Evolutionary conservation across 2,797 vertebrate genomes (phyloP).

Genomic region (Synanceia verrucosa): DNA sequence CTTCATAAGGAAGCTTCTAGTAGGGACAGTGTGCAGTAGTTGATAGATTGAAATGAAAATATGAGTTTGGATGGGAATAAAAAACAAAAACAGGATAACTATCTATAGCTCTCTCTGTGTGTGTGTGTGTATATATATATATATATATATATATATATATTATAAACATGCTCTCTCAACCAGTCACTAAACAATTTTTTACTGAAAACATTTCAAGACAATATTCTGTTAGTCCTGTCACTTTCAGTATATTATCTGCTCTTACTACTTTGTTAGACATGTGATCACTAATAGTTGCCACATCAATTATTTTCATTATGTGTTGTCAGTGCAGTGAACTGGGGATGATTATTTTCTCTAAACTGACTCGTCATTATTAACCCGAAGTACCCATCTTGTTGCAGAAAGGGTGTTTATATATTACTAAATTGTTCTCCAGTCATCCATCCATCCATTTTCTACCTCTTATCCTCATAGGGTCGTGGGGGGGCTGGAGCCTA

Average conservation of each 20-base stretch:
- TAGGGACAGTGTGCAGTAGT: no score
- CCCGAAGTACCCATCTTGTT: neutral
- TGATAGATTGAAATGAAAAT: no score
- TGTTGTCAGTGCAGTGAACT: constrained; percentile 15
- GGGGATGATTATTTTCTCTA: constrained; percentile 6
- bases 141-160: no score
- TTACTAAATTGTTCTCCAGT: no score
- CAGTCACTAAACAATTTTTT: constrained; percentile 12
- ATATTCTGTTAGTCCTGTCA: neutral
- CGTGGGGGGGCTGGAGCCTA: no score
- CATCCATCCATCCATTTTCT: no score
- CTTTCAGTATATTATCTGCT: constrained; percentile 3
- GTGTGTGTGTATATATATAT: neutral
- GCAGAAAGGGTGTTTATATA: no score
- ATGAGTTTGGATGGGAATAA: neutral
- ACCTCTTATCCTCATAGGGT: no score
- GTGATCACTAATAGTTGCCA: constrained; percentile 6
- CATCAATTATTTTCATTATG: constrained; percentile 49
- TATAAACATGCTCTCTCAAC: neutral
- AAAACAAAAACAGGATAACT: neutral
- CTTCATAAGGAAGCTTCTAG: no score
- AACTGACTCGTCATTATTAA: constrained; percentile 2
- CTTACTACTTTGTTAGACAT: constrained; percentile 13
- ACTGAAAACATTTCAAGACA: constrained; percentile 3
- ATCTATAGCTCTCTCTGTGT: no score